Conservation (phyloP, 1,140 invertebrate genomes). For the Onthophagus taurus region DNA sequence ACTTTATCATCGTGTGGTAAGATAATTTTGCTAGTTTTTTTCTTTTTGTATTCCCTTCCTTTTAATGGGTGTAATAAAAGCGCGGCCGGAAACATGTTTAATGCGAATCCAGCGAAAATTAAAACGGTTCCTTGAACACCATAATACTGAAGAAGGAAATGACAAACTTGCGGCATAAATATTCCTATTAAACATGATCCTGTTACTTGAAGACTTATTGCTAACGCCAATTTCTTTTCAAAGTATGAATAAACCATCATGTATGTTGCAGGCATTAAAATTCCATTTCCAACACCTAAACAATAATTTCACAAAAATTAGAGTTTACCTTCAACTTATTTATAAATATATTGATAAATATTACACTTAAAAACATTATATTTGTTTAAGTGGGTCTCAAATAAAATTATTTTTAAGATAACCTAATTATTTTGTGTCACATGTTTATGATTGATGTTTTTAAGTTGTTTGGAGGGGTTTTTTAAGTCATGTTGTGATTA, state of each 20-base stretch:
- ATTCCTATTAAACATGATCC: constrained; percentile 37
- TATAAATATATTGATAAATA: no score
- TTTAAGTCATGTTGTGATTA: no score
- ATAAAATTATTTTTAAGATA: no score
- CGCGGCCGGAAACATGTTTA: constrained; percentile 29
- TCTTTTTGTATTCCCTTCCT: not conserved
- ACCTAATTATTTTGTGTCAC: no score
- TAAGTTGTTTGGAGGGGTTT: no score
- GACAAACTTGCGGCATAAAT: constrained; percentile 37
- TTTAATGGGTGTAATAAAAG: constrained; percentile 9
- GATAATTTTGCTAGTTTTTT: not conserved
- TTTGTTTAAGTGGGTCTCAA: no score
- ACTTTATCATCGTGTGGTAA: constrained; percentile 3
- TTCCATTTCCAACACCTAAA: constrained; percentile 34
- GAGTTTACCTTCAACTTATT: no score
- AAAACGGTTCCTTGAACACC: constrained; percentile 32
- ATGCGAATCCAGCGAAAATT: constrained; percentile 34
- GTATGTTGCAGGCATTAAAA: constrained; percentile 31
- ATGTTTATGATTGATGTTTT: no score
- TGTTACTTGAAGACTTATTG: constrained; percentile 37
- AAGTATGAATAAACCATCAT: constrained; percentile 40
- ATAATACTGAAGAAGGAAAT: constrained; percentile 24
- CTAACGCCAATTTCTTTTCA: constrained; percentile 37
- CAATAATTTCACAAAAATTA: constrained; percentile 8
- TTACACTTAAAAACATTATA: no score